Evolutionary conservation across 2,888 invertebrate genomes (phyloP).

Genomic region (Isoperla grammatica): DNA sequence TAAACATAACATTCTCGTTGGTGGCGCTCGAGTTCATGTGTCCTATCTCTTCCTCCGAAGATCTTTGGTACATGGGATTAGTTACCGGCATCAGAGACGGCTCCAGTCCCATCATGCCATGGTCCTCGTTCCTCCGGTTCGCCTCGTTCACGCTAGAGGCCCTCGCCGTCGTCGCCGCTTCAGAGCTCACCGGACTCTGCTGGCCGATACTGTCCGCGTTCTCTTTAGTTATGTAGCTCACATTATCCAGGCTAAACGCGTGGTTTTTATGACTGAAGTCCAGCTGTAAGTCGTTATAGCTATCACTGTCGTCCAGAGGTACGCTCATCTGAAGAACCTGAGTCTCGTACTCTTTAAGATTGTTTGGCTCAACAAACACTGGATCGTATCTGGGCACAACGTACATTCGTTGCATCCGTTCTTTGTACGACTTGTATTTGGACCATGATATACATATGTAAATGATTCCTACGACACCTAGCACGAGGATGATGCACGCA

Average conservation of each 20-base stretch:
- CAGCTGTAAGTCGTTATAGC: constrained; percentile 70
- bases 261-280: constrained; percentile 85
- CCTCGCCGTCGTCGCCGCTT: constrained; percentile 75
- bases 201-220: constrained; percentile 59
- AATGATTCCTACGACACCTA: constrained; percentile 82
- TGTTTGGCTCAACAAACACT: constrained; percentile 61
- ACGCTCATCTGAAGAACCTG: constrained; percentile 93
- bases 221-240: constrained; percentile 82
- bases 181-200: constrained; percentile 75
- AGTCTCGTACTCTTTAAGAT: constrained; percentile 90
- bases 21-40: constrained; percentile 57
- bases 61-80: constrained; percentile 61
- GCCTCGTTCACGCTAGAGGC: constrained; percentile 55
- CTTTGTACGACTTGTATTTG: constrained; percentile 84
- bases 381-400: constrained; percentile 68
- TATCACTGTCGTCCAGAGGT: constrained; percentile 73
- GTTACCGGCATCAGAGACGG: constrained; percentile 48
- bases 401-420: constrained; percentile 70
- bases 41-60: constrained; percentile 45
- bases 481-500: constrained; percentile 81
- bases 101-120: constrained; percentile 32
- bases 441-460: constrained; percentile 94
- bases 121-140: constrained; percentile 33
- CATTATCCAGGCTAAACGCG: constrained; percentile 81
- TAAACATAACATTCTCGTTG: constrained; percentile 83